A percentile compares a stretch with the other conserved stretches of the same genome.
phyloP scores from a whole-genome alignment of 2,888 invertebrate species.

The Cyclophora albipunctata region DNA sequence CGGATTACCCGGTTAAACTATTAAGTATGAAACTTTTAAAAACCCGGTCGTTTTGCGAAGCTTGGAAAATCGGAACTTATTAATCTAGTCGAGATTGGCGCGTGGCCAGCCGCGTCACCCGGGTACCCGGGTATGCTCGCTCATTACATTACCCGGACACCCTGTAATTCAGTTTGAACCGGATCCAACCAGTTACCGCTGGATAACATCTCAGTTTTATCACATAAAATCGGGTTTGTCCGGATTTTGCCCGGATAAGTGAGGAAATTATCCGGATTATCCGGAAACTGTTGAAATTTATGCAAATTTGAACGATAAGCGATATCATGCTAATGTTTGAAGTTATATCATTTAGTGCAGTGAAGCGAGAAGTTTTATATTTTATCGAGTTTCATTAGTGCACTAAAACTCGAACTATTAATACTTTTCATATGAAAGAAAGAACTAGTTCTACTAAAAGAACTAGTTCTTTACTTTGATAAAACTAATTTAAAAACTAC shows the following conservation, averaged over 20 bases:
- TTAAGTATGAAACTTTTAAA: too few species aligned
- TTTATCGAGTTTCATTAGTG: not conserved
- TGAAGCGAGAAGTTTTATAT: not conserved
- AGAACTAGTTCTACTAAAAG: too few species aligned
- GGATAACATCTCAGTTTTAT: conserved; percentile 3
- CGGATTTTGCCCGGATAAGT: not conserved
- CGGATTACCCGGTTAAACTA: too few species aligned
- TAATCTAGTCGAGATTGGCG: conserved; percentile 10
- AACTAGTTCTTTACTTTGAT: too few species aligned
- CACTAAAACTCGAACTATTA: too few species aligned
- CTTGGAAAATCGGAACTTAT: not conserved
- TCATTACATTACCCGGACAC: conserved; percentile 12
- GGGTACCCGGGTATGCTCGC: conserved; percentile 1
- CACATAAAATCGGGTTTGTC: not conserved
- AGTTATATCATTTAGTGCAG: not conserved
- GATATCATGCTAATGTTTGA: not conserved
- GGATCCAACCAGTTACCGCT: conserved; percentile 2
- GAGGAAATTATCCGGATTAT: not conserved
- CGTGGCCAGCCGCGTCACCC: conserved; percentile 7
- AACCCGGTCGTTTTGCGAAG: too few species aligned
- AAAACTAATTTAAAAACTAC: too few species aligned
- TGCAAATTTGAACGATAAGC: not conserved
- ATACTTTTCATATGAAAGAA: too few species aligned
- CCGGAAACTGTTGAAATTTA: not conserved
- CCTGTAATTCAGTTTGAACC: conserved; percentile 6